These are phyloP conservation scores for Pachycephala philippinensis DNA, from an alignment of 2,113 vertebrate genomes.

Conservation along the genomic window DNA sequence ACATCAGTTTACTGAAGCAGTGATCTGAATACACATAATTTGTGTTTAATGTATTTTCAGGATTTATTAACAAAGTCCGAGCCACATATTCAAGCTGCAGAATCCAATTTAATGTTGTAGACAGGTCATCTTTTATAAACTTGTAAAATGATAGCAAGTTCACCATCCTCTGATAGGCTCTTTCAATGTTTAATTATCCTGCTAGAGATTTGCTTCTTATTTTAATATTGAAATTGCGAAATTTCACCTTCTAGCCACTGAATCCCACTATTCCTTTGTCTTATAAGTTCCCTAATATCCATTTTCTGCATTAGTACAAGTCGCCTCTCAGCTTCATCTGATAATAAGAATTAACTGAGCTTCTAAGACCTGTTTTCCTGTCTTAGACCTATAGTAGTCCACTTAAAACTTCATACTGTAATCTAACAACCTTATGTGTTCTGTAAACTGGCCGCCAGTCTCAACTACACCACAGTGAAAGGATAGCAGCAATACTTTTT, in stretches of 20 bases:
- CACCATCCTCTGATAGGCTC: background rate
- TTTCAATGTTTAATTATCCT: background rate
- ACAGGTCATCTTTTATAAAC: background rate
- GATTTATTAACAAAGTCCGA: background rate
- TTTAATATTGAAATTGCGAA: background rate
- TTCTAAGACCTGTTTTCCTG: background rate
- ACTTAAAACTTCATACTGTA: background rate
- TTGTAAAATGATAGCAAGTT: background rate
- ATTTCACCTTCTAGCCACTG: background rate
- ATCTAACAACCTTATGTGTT: background rate
- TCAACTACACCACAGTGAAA: background rate
- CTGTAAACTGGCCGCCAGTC: background rate
- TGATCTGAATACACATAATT: background rate
- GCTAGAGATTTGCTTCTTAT: background rate
- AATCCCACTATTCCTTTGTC: background rate
- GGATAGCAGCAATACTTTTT: background rate
- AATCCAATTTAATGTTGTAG: background rate
- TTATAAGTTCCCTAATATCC: background rate
- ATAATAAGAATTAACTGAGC: background rate
- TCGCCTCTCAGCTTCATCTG: background rate
- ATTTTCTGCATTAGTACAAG: background rate
- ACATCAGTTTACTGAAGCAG: background rate
- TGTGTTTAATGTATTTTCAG: background rate
- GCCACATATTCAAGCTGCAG: background rate
- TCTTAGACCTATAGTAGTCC: background rate